A percentile compares a stretch with the other conserved stretches of the same genome.
These are phyloP conservation scores for Drosophila obscura DNA, from an alignment of 1,140 invertebrate genomes.

Conservation along the genomic window DNA sequence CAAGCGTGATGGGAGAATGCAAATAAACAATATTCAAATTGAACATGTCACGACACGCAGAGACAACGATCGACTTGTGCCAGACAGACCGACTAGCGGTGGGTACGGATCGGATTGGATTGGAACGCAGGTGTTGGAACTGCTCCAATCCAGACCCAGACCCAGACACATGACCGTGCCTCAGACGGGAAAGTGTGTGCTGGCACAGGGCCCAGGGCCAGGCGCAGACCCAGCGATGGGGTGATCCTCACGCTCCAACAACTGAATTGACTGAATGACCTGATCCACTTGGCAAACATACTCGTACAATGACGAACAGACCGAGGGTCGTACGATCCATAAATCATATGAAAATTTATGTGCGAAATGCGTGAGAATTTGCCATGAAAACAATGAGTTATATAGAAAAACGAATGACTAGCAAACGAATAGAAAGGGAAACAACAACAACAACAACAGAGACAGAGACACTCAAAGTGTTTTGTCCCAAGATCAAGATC, in stretches of 20 bases:
- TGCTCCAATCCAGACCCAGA: slow-evolving; percentile 6
- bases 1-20: slow-evolving; percentile 33
- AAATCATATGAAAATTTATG: slow-evolving; percentile 81
- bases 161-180: slow-evolving; percentile 24
- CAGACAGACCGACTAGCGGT: slow-evolving; percentile 12
- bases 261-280: slow-evolving; percentile 47
- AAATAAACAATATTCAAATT: slow-evolving; percentile 79
- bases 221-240: background rate
- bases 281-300: slow-evolving; percentile 68
- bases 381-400: slow-evolving; percentile 44
- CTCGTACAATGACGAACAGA: background rate
- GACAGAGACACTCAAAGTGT: slow-evolving; percentile 33
- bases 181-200: slow-evolving; percentile 34
- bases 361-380: slow-evolving; percentile 61
- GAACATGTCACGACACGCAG: slow-evolving; percentile 62
- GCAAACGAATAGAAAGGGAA: slow-evolving; percentile 67
- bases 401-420: slow-evolving; percentile 21
- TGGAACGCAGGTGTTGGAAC: background rate
- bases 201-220: slow-evolving; percentile 25
- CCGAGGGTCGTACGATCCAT: slow-evolving; percentile 45
- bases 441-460: slow-evolving; percentile 43
- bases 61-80: slow-evolving; percentile 36
- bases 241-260: slow-evolving; percentile 18
- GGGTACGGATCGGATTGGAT: background rate
- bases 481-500: slow-evolving; percentile 47